Base-by-base conservation (phyloP, 2,888 invertebrate genomes). In the Patella pellucida region DNA sequence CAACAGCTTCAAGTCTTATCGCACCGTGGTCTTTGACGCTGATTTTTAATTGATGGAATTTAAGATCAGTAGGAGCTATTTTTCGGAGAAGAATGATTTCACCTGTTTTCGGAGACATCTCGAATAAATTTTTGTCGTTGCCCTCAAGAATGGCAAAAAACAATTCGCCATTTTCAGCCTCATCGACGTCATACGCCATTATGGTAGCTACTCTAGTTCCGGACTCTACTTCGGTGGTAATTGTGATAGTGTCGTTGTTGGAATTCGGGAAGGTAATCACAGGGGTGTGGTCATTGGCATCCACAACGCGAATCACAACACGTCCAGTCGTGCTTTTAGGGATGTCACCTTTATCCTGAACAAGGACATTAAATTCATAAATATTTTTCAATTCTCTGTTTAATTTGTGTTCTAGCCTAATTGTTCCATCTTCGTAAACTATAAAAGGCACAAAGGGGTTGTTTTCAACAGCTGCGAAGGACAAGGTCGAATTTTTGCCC, bases 21-120 rank as follows among this genome's bases (percentile, higher is more conserved):
- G 95, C 95, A 3, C 98, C 98, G 3, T 96, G 96, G 88, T 99
- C 98, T 93, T 89, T 27, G 0, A 98, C 98, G 79, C 98, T 93
- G 41, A 99, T 95, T 16, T 97, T 96, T 69, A 98, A 93, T 15
- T 97, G 93, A 90, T 97, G 97, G 54, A 76, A 71, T 7, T 78
- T 76, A 16, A 94, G 94, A 67, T 79, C 76, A 90, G 98, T 97
- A 89, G 96, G 97, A 90, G 97, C 97, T 78, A 98, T 92, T 0
- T 62, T 23, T 62, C 23, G 19, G 9, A 62, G 12, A 23, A 62
- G 19, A 19, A 62, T 62, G 19, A 62, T 62, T 62, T 62, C 62
- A 11, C 62, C 62, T 9, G 62, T n/a, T 62, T 62, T 62, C 19
- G 62, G 62, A 19, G 62, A 62, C 19, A 62, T 23, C 3, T 62